These are phyloP conservation scores for Calvadosia cruxmelitensis DNA, from an alignment of 30 jellyfish, hydroid and myxozoan genomes.

Conservation along the genomic window DNA sequence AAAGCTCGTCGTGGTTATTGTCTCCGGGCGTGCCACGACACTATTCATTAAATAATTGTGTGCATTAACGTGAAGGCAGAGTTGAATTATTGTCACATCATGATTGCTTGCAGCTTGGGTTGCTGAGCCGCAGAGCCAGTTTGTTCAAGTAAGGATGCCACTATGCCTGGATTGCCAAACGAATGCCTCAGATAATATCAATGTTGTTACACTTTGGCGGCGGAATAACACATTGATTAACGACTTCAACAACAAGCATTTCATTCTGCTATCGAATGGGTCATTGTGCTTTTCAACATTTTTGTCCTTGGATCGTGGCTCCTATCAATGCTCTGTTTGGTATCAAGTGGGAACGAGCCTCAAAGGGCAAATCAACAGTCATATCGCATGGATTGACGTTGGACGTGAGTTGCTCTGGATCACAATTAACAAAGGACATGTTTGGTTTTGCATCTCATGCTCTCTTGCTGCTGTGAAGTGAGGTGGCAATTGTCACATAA, in stretches of 20 bases:
- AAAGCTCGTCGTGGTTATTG: no score
- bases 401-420: constrained; percentile 81
- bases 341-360: constrained; percentile 11
- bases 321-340: constrained; percentile 53
- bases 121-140: background rate
- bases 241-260: constrained; percentile 39
- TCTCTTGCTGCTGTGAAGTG: no score
- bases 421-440: no score
- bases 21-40: no score
- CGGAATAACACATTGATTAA: constrained; percentile 35
- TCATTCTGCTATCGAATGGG: constrained; percentile 26
- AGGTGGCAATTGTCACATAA: no score
- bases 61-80: no score
- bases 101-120: background rate
- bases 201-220: constrained; percentile 40
- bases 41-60: no score
- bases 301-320: constrained; percentile 40
- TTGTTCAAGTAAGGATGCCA: background rate
- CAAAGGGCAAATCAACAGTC: constrained; percentile 49
- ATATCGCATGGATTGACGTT: constrained; percentile 24
- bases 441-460: no score
- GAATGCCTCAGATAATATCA: constrained; percentile 25
- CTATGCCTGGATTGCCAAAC: constrained; percentile 37
- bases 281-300: constrained; percentile 33
- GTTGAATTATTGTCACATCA: no score